phyloP scores from a whole-genome alignment of 2,797 vertebrate genomes.

The Hephaestus fuliginosus region DNA sequence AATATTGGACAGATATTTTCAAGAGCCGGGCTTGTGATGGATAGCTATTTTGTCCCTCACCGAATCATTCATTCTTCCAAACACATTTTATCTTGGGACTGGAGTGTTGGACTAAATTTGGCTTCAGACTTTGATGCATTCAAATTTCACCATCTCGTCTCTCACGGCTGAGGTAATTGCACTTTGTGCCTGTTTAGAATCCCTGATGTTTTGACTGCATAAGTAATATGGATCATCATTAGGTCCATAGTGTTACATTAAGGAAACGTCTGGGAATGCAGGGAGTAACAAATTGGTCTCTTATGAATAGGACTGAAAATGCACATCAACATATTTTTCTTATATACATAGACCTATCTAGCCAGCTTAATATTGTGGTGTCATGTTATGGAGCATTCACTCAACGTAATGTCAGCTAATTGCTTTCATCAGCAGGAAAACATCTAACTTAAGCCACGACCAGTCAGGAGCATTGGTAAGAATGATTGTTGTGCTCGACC shows the following conservation, averaged over 20 bases:
- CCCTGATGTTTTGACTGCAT: conserved; percentile 70
- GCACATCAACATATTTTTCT: conserved; percentile 29
- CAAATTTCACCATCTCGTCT: conserved; percentile 44
- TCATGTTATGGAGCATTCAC: conserved; percentile 26
- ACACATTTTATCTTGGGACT: conserved; percentile 65
- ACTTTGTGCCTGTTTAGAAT: conserved; percentile 59
- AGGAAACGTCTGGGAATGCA: conserved; percentile 49
- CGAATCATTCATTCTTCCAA: conserved; percentile 64
- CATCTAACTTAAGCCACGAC: background rate
- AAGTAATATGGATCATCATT: conserved; percentile 70
- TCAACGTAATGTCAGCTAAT: conserved; percentile 20
- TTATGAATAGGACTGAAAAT: conserved; percentile 44
- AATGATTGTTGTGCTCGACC: background rate
- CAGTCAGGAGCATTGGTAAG: background rate
- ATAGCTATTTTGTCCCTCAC: conserved; percentile 64
- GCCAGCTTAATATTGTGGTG: conserved; percentile 7
- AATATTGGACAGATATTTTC: conserved; percentile 76
- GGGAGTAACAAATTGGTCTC: conserved; percentile 46
- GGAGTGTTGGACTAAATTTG: conserved; percentile 59
- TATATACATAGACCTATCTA: conserved; percentile 12
- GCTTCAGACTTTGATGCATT: conserved; percentile 70
- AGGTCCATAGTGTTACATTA: conserved; percentile 65
- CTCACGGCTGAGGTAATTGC: conserved; percentile 69
- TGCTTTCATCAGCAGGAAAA: conserved; percentile 8
- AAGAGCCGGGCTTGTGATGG: conserved; percentile 63